phyloP scores from a whole-genome alignment of 2,888 invertebrate species.

The Melipona beecheii region DNA sequence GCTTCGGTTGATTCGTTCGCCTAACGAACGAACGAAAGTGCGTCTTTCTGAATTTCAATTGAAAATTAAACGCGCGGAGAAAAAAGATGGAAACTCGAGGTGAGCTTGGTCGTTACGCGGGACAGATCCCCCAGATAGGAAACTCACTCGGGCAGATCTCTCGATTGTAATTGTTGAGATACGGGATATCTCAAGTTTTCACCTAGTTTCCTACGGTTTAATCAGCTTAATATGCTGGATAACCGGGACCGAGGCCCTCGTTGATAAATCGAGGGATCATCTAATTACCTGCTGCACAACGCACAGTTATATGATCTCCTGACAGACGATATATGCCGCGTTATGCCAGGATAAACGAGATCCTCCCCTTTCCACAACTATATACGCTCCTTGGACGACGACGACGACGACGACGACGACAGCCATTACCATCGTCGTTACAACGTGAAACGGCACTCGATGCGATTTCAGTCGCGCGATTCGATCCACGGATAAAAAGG shows the following conservation, averaged over 20 bases:
- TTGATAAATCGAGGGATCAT: conserved; percentile 62
- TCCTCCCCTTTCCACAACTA: conserved; percentile 42
- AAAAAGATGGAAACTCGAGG: no score
- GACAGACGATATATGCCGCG: conserved; percentile 59
- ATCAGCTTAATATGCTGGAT: conserved; percentile 44
- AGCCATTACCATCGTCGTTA: conserved; percentile 41
- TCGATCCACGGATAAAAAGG: background rate
- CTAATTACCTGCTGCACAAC: conserved; percentile 60
- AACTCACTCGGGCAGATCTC: conserved; percentile 23
- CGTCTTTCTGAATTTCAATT: no score
- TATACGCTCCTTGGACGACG: conserved; percentile 27
- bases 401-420: background rate
- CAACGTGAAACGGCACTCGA: conserved; percentile 37
- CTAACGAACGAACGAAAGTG: no score
- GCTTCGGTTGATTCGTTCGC: no score
- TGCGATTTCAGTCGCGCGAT: conserved; percentile 16
- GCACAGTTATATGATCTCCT: conserved; percentile 55
- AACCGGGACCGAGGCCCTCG: conserved; percentile 36
- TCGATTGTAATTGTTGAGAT: conserved; percentile 37
- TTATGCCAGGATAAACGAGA: conserved; percentile 49
- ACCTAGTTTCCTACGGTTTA: conserved; percentile 48
- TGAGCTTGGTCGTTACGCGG: background rate
- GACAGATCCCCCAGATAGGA: background rate
- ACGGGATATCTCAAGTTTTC: conserved; percentile 54
- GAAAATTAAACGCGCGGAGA: no score